phyloP scores from a whole-genome alignment of 2,888 invertebrate genomes.

The Cyaniris semiargus region DNA sequence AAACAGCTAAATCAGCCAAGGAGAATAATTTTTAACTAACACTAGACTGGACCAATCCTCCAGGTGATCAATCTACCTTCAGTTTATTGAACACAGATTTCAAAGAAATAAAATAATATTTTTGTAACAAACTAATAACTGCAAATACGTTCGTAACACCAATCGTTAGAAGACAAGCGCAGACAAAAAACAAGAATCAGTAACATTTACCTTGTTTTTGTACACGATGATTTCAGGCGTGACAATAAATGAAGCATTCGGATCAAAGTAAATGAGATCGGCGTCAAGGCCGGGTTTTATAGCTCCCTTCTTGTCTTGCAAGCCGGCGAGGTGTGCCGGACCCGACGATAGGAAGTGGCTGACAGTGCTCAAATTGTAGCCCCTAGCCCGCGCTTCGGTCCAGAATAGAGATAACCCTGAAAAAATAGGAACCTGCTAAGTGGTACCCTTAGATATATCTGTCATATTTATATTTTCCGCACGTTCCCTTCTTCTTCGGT shows the following conservation, averaged over 20 bases:
- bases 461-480: not conserved
- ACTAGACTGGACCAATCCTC: not conserved
- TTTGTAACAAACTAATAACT: not conserved
- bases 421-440: conserved; percentile 32
- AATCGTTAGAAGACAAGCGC: not conserved
- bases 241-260: conserved; percentile 81
- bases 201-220: conserved; percentile 82
- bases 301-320: conserved; percentile 82
- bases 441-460: not conserved
- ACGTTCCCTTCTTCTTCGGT: not conserved
- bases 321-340: conserved; percentile 82
- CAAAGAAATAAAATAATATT: not conserved
- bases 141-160: not conserved
- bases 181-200: not conserved
- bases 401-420: conserved; percentile 84
- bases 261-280: conserved; percentile 87
- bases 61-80: not conserved
- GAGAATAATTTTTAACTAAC: not conserved
- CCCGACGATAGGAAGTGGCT: conserved; percentile 81
- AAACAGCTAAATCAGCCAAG: too few species aligned
- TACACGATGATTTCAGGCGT: conserved; percentile 80
- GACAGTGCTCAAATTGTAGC: conserved; percentile 77
- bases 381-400: conserved; percentile 81
- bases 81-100: too few species aligned
- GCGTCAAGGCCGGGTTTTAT: conserved; percentile 84